A percentile compares a stretch with the other conserved stretches of the same genome.
phyloP scores from a whole-genome alignment of 1,140 invertebrate genomes.

The Panulirus ornatus region DNA sequence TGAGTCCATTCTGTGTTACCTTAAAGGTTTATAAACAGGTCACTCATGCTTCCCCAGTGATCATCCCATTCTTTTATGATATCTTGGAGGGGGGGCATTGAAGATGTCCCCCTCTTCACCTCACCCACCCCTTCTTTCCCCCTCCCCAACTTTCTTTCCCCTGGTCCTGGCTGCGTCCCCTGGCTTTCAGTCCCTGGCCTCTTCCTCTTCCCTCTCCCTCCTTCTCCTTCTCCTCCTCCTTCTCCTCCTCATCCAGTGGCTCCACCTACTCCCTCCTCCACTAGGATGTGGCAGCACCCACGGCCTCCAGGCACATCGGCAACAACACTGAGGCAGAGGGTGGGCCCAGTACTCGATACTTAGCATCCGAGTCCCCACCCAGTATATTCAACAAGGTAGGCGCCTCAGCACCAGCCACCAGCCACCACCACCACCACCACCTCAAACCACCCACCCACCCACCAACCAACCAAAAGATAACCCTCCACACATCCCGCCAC shows the following conservation, averaged over 20 bases:
- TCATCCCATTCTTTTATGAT: too few relatives aligned
- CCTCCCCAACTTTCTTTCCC: background rate
- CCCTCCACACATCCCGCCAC: background rate
- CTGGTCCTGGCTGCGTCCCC: too few relatives aligned
- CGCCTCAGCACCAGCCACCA: conserved; percentile 22
- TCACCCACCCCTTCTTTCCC: background rate
- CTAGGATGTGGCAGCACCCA: conserved; percentile 55
- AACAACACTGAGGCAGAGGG: conserved; percentile 54
- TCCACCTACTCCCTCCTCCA: conserved; percentile 66
- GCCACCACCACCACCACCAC: conserved; percentile 2
- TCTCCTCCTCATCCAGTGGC: conserved; percentile 9
- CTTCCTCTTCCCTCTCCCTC: too few relatives aligned
- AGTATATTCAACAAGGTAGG: conserved; percentile 70
- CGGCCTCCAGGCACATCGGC: conserved; percentile 9
- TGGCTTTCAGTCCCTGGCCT: too few relatives aligned
- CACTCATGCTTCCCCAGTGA: too few relatives aligned
- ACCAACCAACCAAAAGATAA: background rate
- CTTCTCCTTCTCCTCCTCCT: background rate
- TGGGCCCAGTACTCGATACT: conserved; percentile 61
- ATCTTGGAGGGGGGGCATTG: too few relatives aligned
- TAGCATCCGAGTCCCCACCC: conserved; percentile 60
- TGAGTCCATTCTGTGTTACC: too few relatives aligned
- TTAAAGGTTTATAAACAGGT: too few relatives aligned
- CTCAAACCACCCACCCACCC: background rate
- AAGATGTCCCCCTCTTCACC: background rate